phyloP scores from a whole-genome alignment of 23 tunicate genomes.

The Trididemnum nubilum region DNA sequence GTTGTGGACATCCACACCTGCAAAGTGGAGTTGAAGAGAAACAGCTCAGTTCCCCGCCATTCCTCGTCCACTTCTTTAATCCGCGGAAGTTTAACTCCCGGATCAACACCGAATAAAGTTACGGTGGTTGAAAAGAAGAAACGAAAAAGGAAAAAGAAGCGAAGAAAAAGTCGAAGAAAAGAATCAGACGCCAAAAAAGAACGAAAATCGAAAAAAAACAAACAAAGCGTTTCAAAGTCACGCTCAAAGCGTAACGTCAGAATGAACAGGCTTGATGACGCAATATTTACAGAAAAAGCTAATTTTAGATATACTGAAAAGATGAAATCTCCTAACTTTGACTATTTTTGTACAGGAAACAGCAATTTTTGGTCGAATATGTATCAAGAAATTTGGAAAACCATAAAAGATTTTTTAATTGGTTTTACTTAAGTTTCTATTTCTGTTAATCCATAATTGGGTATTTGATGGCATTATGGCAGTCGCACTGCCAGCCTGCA shows the following conservation, averaged over 20 bases:
- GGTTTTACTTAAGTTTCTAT: no score
- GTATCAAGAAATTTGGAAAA: no score
- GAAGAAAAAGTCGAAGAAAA: not conserved
- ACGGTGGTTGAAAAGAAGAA: not conserved
- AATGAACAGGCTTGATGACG: not conserved
- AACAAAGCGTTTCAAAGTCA: not conserved
- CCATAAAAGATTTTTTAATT: no score
- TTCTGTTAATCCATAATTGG: no score
- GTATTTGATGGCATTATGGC: no score
- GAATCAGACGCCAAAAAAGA: no score
- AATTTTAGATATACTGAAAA: no score
- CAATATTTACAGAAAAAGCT: no score
- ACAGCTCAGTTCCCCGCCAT: not conserved
- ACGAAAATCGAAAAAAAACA: not conserved
- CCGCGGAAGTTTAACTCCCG: not conserved
- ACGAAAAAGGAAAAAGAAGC: constrained; percentile 4
- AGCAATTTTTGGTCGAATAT: no score
- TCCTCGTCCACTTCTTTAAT: not conserved
- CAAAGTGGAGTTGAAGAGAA: constrained; percentile 37
- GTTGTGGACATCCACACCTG: constrained; percentile 65
- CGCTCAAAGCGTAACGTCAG: not conserved
- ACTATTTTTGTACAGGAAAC: no score
- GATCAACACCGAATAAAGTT: not conserved
- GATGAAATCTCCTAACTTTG: no score
- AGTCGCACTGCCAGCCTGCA: no score